A percentile compares a stretch with the other conserved stretches of the same genome.
These are phyloP conservation scores for Conistra vaccinii DNA, from an alignment of 2,888 invertebrate species.

Conservation along the genomic window DNA sequence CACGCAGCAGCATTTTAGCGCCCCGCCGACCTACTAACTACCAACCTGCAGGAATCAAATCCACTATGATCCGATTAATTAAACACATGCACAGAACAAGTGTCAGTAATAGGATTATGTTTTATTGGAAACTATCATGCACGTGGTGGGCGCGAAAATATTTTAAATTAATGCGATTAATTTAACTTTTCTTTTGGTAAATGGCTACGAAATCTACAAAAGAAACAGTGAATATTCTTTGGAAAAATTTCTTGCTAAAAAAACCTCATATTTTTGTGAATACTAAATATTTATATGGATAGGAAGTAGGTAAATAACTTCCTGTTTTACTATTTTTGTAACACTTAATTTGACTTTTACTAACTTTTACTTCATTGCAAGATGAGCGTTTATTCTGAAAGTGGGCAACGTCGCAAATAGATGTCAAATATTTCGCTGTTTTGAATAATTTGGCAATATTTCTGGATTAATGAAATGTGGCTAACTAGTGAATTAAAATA, in stretches of 20 bases:
- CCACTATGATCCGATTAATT: slow-evolving; percentile 85
- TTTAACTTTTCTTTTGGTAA: neutral
- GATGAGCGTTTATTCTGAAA: too few relatives aligned
- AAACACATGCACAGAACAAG: slow-evolving; percentile 87
- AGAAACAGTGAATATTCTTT: neutral
- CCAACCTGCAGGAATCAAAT: slow-evolving; percentile 77
- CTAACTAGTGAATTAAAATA: too few relatives aligned
- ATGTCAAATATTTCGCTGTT: too few relatives aligned
- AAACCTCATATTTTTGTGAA: neutral
- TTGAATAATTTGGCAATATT: too few relatives aligned
- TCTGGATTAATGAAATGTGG: too few relatives aligned
- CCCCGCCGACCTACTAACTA: slow-evolving; percentile 61
- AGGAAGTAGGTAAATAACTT: neutral
- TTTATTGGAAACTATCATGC: slow-evolving; percentile 43
- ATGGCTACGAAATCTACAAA: neutral
- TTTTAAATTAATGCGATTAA: slow-evolving; percentile 20
- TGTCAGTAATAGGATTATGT: slow-evolving; percentile 83
- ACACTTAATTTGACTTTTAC: too few relatives aligned
- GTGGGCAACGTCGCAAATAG: too few relatives aligned
- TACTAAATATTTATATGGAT: neutral
- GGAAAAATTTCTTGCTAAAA: too few relatives aligned
- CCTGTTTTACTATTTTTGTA: neutral
- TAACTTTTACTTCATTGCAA: neutral
- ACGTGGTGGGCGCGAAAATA: slow-evolving; percentile 37
- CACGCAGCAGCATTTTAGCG: slow-evolving; percentile 77